These are phyloP conservation scores for Etheostoma spectabile DNA, from an alignment of 2,113 vertebrate genomes.

Conservation along the genomic window DNA sequence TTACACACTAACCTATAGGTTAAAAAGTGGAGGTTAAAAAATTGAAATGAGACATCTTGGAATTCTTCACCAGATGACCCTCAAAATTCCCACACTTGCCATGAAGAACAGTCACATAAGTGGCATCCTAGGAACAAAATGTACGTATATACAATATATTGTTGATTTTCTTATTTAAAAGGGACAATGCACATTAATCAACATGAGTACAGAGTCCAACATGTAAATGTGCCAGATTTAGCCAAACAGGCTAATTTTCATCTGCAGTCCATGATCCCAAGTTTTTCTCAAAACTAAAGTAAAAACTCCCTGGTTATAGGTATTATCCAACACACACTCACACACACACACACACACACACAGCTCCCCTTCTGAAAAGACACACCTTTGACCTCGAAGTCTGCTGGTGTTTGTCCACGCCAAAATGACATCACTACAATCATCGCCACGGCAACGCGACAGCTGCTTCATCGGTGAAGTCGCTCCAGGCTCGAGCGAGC, in stretches of 20 bases:
- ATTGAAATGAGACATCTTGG: constrained; percentile 56
- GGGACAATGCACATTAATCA: too few relatives aligned
- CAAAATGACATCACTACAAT: constrained; percentile 75
- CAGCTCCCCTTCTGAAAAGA: constrained; percentile 34
- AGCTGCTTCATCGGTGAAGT: constrained; percentile 60
- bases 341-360: constrained; percentile 23
- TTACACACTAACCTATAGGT: background rate
- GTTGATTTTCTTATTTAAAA: too few relatives aligned
- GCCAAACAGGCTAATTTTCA: too few relatives aligned
- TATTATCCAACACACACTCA: constrained; percentile 15
- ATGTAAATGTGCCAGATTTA: too few relatives aligned
- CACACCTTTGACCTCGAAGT: constrained; percentile 64
- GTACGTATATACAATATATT: too few relatives aligned
- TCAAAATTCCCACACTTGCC: constrained; percentile 36
- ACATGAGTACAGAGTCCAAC: too few relatives aligned
- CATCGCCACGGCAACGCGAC: constrained; percentile 31
- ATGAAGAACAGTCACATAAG: constrained; percentile 32
- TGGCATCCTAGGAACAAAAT: constrained; percentile 47
- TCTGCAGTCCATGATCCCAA: constrained; percentile 32
- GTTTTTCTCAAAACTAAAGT: constrained; percentile 10
- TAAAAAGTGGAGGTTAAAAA: constrained; percentile 39
- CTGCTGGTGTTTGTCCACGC: constrained; percentile 53
- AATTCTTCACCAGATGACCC: constrained; percentile 52
- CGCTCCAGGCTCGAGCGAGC: constrained; percentile 58
- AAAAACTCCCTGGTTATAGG: constrained; percentile 10